Conservation (phyloP, 2,797 vertebrate species). For the Monodelphis domestica region DNA sequence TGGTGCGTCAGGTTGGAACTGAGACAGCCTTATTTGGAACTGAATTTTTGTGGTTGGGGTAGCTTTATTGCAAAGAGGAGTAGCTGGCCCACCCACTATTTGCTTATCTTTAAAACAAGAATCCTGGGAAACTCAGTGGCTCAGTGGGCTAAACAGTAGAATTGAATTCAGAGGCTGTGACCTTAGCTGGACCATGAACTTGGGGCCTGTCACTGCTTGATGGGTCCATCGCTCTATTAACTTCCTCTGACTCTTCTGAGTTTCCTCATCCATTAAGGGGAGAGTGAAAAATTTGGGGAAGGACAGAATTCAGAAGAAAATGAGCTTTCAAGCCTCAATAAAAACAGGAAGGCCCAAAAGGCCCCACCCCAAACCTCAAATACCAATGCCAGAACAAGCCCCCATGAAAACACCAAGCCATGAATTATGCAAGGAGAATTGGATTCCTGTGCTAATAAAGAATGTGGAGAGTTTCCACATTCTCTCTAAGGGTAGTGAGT, state of each 20-base stretch:
- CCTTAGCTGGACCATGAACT: not conserved
- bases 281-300: not conserved
- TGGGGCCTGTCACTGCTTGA: not conserved
- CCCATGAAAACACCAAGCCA: not conserved
- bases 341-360: not conserved
- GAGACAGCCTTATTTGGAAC: conserved; percentile 23
- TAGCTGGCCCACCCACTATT: conserved; percentile 44
- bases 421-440: not conserved
- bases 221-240: conserved; percentile 3
- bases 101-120: conserved; percentile 38
- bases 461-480: not conserved
- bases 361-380: not conserved
- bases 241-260: not conserved
- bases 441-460: not conserved
- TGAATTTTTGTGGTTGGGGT: conserved; percentile 2
- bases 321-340: not conserved
- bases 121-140: not conserved
- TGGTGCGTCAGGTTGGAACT: not conserved
- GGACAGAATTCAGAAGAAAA: not conserved
- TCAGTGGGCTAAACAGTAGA: not conserved
- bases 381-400: not conserved
- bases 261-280: not conserved
- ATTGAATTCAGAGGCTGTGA: not conserved
- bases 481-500: not conserved
- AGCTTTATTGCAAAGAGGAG: conserved; percentile 32